Evolutionary conservation across 2,113 vertebrate genomes (phyloP).

Genomic region (Enhydra lutris): DNA sequence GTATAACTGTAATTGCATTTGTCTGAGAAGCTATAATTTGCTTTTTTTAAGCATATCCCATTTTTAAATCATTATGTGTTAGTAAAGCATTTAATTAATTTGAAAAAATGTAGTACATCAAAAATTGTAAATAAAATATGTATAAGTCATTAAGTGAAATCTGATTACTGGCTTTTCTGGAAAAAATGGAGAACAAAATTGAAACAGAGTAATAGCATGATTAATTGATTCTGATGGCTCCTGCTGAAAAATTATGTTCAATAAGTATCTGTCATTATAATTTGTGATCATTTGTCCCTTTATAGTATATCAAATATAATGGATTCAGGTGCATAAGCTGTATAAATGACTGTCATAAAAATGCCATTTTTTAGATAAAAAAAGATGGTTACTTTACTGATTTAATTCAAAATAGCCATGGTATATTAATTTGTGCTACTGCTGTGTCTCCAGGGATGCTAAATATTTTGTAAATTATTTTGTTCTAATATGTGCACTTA

Average conservation of each 20-base stretch:
- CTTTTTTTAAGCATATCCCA: conserved; percentile 42
- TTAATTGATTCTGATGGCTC: conserved; percentile 53
- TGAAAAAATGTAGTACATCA: conserved; percentile 55
- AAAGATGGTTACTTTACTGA: not conserved
- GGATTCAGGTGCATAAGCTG: not conserved
- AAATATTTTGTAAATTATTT: conserved; percentile 39
- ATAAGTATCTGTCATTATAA: conserved; percentile 25
- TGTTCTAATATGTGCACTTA: conserved; percentile 4
- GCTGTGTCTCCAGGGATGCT: not conserved
- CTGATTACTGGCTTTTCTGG: conserved; percentile 33
- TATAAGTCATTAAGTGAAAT: conserved; percentile 22
- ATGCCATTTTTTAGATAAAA: conserved; percentile 7
- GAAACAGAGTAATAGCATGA: conserved; percentile 24
- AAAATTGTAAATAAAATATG: conserved; percentile 47
- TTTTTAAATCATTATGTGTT: conserved; percentile 43
- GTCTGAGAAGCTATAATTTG: conserved; percentile 7
- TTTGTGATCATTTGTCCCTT: conserved; percentile 52
- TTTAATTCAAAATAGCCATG: conserved; percentile 23
- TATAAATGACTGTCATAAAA: conserved; percentile 39
- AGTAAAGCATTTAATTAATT: conserved; percentile 38
- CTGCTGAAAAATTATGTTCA: conserved; percentile 51
- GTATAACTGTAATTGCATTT: not conserved
- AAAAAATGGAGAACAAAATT: conserved; percentile 8
- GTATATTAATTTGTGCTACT: conserved; percentile 16
- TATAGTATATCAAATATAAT: conserved; percentile 4